A percentile compares a stretch with the other conserved stretches of the same genome.
Conservation (phyloP, 2,113 vertebrate genomes). For the Scophthalmus maximus region DNA sequence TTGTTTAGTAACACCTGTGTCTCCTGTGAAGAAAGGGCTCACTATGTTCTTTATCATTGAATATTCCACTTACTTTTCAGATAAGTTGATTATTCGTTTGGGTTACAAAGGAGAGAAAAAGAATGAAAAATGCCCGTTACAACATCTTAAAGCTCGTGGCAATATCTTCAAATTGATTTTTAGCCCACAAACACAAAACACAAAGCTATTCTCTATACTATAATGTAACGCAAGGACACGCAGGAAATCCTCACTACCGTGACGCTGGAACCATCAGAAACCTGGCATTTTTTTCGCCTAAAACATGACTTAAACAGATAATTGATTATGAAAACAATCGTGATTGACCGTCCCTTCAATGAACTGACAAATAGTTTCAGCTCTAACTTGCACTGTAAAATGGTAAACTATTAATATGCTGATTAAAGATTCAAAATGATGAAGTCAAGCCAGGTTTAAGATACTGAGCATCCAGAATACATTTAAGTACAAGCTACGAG, state of each 20-base stretch:
- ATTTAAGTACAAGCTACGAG: constrained; percentile 23
- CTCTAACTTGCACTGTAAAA: not conserved
- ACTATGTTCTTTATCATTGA: no score
- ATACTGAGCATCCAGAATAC: not conserved
- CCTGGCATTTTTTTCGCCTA: not conserved
- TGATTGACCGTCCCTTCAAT: not conserved
- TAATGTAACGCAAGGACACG: not conserved
- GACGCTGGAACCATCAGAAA: not conserved
- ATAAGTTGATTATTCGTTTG: no score
- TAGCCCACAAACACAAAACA: not conserved
- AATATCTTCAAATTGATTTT: not conserved
- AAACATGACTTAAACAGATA: not conserved
- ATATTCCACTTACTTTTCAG: no score
- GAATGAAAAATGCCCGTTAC: not conserved
- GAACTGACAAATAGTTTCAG: not conserved
- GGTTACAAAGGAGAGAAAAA: no score
- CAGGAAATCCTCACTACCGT: not conserved
- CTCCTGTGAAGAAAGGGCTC: no score
- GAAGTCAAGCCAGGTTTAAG: constrained; percentile 26
- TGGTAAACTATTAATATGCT: not conserved
- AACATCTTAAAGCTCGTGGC: not conserved
- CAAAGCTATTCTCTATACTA: not conserved
- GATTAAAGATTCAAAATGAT: constrained; percentile 4
- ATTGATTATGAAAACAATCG: not conserved
- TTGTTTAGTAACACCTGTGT: not conserved